A percentile compares a stretch with the other conserved stretches of the same genome.
phyloP scores from a whole-genome alignment of 2,888 invertebrate genomes.

The Cataglyphis albicans region DNA sequence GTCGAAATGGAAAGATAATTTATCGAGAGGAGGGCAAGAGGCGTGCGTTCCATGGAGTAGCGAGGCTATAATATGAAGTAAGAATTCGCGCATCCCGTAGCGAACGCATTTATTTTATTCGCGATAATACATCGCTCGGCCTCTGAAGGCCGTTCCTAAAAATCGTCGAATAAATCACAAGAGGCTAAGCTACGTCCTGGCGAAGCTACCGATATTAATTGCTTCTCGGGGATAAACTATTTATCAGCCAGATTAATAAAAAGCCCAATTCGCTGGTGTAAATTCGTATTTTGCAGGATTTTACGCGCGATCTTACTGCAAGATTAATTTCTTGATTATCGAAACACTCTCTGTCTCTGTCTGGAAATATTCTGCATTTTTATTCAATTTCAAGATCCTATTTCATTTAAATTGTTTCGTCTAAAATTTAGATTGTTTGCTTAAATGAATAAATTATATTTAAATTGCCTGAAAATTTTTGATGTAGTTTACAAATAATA shows the following conservation, averaged over 20 bases:
- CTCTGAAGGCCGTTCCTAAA: conserved; percentile 76
- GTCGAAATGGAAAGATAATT: conserved; percentile 56
- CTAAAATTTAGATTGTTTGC: too few species aligned
- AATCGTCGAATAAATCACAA: conserved; percentile 71
- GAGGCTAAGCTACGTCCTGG: conserved; percentile 4
- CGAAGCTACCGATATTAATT: conserved; percentile 21
- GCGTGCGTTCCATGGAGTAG: background rate
- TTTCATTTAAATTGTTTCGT: too few species aligned
- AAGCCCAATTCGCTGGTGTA: background rate
- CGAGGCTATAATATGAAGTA: conserved; percentile 41
- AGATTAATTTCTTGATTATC: background rate
- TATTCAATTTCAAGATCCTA: too few species aligned
- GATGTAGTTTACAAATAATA: too few species aligned
- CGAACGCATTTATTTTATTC: conserved; percentile 53
- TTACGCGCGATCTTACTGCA: background rate
- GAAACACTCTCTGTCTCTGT: too few species aligned
- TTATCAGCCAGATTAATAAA: conserved; percentile 11
- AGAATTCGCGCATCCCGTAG: conserved; percentile 11
- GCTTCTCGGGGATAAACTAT: background rate
- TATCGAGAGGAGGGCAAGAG: conserved; percentile 42
- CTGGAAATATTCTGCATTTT: too few species aligned
- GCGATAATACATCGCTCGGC: conserved; percentile 61
- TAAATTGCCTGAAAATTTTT: too few species aligned
- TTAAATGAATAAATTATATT: too few species aligned
- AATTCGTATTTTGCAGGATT: conserved; percentile 1